phyloP scores from a whole-genome alignment of 2,888 invertebrate species.

The Nemurella pictetii region DNA sequence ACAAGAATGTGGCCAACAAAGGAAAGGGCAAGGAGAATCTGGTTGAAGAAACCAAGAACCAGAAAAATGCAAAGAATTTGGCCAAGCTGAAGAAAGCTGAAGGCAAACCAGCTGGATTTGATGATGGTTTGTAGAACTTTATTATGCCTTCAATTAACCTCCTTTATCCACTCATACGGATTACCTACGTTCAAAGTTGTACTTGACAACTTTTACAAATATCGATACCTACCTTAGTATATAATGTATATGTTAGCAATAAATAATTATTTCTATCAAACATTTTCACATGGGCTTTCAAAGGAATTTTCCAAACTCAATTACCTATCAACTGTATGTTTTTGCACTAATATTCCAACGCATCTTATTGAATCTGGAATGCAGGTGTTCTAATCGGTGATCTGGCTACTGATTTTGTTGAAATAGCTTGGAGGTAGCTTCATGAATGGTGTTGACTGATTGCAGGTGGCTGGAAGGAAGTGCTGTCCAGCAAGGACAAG shows the following conservation, averaged over 20 bases:
- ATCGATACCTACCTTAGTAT: too few species aligned
- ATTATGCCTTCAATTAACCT: neutral
- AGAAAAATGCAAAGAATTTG: slow-evolving; percentile 60
- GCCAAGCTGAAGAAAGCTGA: slow-evolving; percentile 52
- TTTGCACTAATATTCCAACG: too few species aligned
- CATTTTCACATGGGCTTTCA: too few species aligned
- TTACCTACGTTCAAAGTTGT: neutral
- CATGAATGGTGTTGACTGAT: neutral
- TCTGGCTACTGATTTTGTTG: too few species aligned
- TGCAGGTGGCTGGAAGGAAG: slow-evolving; percentile 69
- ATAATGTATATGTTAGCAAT: too few species aligned
- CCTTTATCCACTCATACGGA: neutral
- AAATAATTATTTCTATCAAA: too few species aligned
- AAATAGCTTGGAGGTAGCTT: too few species aligned
- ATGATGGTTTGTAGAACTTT: slow-evolving; percentile 59
- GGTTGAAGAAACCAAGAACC: slow-evolving; percentile 56
- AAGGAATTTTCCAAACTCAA: too few species aligned
- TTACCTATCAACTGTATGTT: too few species aligned
- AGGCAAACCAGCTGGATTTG: slow-evolving; percentile 72
- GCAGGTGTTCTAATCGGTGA: too few species aligned
- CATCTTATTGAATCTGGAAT: too few species aligned
- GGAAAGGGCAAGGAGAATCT: slow-evolving; percentile 52
- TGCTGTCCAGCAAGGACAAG: slow-evolving; percentile 71
- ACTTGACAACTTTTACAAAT: too few species aligned
- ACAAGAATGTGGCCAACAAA: slow-evolving; percentile 52